Percentiles rank a stretch among this genome's conserved stretches.
Conservation (phyloP, 1,140 invertebrate species). For the Muscidifurax raptorellus region DNA sequence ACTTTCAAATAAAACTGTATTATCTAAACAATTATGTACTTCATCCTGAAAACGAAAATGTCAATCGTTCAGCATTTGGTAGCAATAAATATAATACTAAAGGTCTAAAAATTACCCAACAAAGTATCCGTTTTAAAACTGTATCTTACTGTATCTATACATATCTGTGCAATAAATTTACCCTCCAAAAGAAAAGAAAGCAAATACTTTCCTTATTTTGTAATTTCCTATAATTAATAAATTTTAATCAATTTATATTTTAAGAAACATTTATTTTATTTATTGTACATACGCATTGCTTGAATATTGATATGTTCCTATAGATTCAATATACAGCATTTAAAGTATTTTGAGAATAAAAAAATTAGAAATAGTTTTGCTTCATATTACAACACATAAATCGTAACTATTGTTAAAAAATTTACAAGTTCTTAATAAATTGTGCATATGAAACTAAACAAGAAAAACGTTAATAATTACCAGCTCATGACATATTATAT, state of each 20-base stretch:
- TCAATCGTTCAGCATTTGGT: conserved; percentile 37
- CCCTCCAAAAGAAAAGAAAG: conserved; percentile 47
- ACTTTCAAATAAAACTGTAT: conserved; percentile 39
- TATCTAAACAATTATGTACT: neutral
- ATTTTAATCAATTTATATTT: neutral
- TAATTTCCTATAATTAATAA: neutral
- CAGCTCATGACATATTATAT: neutral
- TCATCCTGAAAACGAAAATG: conserved; percentile 35
- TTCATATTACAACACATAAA: neutral
- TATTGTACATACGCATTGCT: neutral
- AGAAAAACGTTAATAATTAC: neutral
- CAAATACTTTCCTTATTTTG: neutral
- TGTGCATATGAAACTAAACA: neutral
- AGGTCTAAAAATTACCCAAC: conserved; percentile 49
- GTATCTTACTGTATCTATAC: conserved; percentile 65
- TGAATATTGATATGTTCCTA: neutral
- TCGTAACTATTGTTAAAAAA: neutral
- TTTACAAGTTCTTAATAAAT: neutral
- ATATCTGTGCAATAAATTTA: conserved; percentile 70
- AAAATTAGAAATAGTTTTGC: neutral
- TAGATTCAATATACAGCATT: neutral
- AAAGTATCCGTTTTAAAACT: conserved; percentile 51
- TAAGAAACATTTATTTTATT: neutral
- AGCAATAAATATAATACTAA: conserved; percentile 57
- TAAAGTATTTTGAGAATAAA: neutral